phyloP scores from a whole-genome alignment of 2,797 vertebrate species.

The Glyptemys insculpta region DNA sequence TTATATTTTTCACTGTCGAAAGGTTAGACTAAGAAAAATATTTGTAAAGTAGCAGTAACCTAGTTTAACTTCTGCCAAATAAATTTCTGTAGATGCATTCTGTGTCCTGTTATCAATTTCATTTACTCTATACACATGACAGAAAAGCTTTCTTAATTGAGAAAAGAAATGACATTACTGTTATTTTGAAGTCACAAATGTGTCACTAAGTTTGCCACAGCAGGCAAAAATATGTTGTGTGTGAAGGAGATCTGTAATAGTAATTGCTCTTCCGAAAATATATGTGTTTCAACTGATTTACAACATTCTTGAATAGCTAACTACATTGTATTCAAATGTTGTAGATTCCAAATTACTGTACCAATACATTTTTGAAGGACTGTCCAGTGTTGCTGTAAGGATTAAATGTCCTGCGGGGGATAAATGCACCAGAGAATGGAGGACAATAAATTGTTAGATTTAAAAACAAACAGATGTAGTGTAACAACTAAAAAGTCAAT shows the following conservation, averaged over 20 bases:
- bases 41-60: conserved; percentile 20
- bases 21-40: not conserved
- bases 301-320: conserved; percentile 34
- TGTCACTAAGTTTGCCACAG: conserved; percentile 57
- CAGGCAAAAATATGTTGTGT: not conserved
- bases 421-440: conserved; percentile 21
- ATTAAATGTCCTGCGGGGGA: not conserved
- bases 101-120: conserved; percentile 60
- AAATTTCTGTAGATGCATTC: conserved; percentile 45
- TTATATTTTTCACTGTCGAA: not conserved
- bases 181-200: conserved; percentile 58
- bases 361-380: conserved; percentile 21
- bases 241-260: conserved; percentile 33
- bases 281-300: conserved; percentile 55
- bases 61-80: not conserved
- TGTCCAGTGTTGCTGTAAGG: conserved; percentile 42
- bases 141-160: conserved; percentile 56
- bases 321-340: not conserved
- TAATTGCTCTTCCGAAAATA: conserved; percentile 39
- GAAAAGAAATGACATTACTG: conserved; percentile 23
- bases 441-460: conserved; percentile 45
- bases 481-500: conserved; percentile 37
- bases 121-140: conserved; percentile 42
- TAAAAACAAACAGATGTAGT: conserved; percentile 57
- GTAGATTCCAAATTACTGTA: conserved; percentile 35